phyloP scores from a whole-genome alignment of 2,888 invertebrate genomes.

The Hybos culiciformis region DNA sequence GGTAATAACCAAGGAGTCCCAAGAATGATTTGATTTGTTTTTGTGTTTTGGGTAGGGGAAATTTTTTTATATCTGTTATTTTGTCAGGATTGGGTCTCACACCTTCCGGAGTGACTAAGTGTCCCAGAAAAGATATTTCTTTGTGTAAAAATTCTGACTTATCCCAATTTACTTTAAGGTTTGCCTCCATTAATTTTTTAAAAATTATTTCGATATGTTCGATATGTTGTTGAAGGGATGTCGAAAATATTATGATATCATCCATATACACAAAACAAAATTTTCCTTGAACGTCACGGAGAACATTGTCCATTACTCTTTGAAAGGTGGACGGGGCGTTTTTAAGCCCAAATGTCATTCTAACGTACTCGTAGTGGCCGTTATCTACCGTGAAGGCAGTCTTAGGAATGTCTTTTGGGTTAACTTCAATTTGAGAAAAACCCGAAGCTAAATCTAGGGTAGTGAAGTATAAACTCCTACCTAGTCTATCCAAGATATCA shows the following conservation, averaged over 20 bases:
- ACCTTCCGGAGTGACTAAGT: slow-evolving; percentile 16
- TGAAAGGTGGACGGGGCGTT: too few species aligned
- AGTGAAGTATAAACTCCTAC: too few species aligned
- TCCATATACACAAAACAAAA: slow-evolving; percentile 1
- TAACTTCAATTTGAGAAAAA: too few species aligned
- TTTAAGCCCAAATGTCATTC: too few species aligned
- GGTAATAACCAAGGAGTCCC: slow-evolving; percentile 14
- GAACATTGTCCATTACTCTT: too few species aligned
- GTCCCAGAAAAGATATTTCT: slow-evolving; percentile 23
- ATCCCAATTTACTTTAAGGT: slow-evolving; percentile 18
- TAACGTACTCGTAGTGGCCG: too few species aligned
- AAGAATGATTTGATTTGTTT: slow-evolving; percentile 15
- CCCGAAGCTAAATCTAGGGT: too few species aligned
- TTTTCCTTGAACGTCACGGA: too few species aligned
- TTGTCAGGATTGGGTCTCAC: slow-evolving; percentile 19
- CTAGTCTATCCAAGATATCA: too few species aligned
- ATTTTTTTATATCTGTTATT: slow-evolving; percentile 10
- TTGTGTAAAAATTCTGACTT: slow-evolving; percentile 19
- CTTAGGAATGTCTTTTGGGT: too few species aligned
- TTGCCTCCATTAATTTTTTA: slow-evolving; percentile 1
- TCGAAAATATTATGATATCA: slow-evolving; percentile 9
- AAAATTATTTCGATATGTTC: slow-evolving; percentile 19
- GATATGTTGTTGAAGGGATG: slow-evolving; percentile 8
- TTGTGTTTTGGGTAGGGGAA: slow-evolving; percentile 1
- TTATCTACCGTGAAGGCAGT: too few species aligned